A percentile compares a stretch with the other conserved stretches of the same genome.
phyloP scores from a whole-genome alignment of 64 coral and sea anemone species.

The Montipora capricornis region DNA sequence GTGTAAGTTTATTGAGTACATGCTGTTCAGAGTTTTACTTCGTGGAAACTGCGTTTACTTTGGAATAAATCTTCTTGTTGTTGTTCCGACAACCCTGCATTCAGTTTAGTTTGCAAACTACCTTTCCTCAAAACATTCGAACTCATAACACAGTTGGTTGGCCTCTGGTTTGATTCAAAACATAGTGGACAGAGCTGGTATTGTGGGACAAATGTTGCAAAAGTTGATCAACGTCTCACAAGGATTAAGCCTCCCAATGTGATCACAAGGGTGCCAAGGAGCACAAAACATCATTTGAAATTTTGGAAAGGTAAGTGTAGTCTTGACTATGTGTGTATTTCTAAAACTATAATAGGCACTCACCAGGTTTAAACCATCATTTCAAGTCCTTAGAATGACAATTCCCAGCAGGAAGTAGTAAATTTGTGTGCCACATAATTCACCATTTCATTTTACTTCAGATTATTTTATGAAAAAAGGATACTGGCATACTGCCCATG shows the following conservation, averaged over 20 bases:
- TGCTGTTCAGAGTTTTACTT: too few species aligned
- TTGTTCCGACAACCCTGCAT: too few species aligned
- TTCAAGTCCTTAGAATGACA: background rate
- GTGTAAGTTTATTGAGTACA: too few species aligned
- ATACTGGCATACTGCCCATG: background rate
- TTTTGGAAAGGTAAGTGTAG: constrained; percentile 59
- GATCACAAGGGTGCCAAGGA: constrained; percentile 14
- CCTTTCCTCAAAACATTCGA: too few species aligned
- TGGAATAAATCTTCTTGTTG: too few species aligned
- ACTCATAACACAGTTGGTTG: background rate
- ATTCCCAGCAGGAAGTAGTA: background rate
- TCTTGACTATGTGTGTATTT: background rate
- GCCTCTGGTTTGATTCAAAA: constrained; percentile 43
- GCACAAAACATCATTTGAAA: constrained; percentile 12
- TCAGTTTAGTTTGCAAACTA: too few species aligned
- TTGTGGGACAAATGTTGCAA: constrained; percentile 29
- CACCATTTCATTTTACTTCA: background rate
- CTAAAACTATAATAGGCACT: background rate
- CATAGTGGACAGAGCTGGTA: constrained; percentile 29
- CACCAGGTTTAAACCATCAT: background rate
- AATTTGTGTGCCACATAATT: background rate
- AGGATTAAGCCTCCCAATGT: constrained; percentile 37
- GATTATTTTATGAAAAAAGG: background rate
- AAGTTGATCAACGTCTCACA: constrained; percentile 25
- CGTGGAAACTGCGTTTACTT: too few species aligned